Conservation (phyloP, 2,113 vertebrate genomes). For the Pachyramphus minor region DNA sequence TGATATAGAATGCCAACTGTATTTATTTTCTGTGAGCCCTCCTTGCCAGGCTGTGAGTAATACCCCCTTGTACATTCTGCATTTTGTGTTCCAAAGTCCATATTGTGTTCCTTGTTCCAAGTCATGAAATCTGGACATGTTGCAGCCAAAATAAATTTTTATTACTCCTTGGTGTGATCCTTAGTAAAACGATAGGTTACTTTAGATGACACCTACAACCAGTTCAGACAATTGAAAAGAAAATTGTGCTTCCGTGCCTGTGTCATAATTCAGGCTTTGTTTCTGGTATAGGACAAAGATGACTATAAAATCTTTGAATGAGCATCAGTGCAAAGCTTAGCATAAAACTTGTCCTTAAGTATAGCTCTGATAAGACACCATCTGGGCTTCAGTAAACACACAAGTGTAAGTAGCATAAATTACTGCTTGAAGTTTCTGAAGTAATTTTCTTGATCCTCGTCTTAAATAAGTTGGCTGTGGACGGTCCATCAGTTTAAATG, state of each 20-base stretch:
- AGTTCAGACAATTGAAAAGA: not conserved
- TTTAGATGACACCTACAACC: conserved; percentile 1
- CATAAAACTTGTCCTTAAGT: not conserved
- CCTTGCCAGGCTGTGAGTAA: conserved; percentile 7
- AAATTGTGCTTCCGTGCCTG: not conserved
- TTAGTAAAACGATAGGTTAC: conserved; percentile 41
- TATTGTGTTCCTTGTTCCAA: conserved; percentile 41
- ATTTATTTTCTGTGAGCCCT: conserved; percentile 41
- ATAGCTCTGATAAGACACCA: not conserved
- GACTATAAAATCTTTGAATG: not conserved
- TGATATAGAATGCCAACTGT: conserved; percentile 58
- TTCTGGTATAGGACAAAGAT: not conserved
- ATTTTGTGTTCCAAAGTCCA: conserved; percentile 58
- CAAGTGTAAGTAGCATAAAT: not conserved
- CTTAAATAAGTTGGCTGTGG: not conserved
- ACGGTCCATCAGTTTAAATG: not conserved
- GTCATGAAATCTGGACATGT: conserved; percentile 34
- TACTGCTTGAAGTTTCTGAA: not conserved
- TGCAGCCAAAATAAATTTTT: conserved; percentile 16
- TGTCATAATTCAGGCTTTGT: not conserved
- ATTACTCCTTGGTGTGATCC: not conserved
- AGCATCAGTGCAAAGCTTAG: not conserved
- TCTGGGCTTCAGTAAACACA: not conserved
- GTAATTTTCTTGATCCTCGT: not conserved
- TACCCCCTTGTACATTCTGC: conserved; percentile 4